Base-by-base conservation (phyloP, 2,888 invertebrate genomes). In the Conomelus anceps region DNA sequence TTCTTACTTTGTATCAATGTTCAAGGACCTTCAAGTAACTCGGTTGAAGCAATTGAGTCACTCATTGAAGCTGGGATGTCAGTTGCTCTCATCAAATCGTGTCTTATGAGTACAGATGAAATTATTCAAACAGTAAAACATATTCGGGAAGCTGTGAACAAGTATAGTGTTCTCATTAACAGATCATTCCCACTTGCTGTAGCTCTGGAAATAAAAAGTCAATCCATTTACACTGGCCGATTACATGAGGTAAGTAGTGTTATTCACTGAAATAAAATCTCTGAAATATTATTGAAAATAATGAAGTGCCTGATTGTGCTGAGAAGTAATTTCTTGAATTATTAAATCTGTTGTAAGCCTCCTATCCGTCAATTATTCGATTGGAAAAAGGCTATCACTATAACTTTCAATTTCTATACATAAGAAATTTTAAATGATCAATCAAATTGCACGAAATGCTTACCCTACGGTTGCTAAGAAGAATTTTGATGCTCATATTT, bases 1-100 rank as follows among this genome's bases (percentile, higher is more conserved):
- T 26, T 26, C 26, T 26, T 11, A 26, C 11, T 26, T 26, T n/a
- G n/a, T n/a, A n/a, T n/a, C 26, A 7, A 7, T 26, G 26, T 85
- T 86, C 4, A 87, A 90, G 89, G 89, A 26, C 85, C 89, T 11
- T 87, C 89, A 13, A 89, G 87, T 41, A 89, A 87, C 84, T 88
- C 85, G 23, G 85, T 89, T 1, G 93, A 94, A 13, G 92, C 93
- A 4, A 92, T 95, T 89, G 93, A 94, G 91, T 92, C 93, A 20
- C 93, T 95, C 93, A 94, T 95, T 89, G 92, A 92, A 22, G 93
- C 93, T 0, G 95, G 95, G 0, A 95, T 95, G 94, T 94, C 94
- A 26, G 92, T 94, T 23, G 94, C 94, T 3, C 91, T 94, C 22
- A 91, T 94, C 0, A 94, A 95, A 91, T 92, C 94, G 90, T 92